Evolutionary conservation across 2,888 invertebrate genomes (phyloP).

Genomic region (Strigamia transsilvanica): DNA sequence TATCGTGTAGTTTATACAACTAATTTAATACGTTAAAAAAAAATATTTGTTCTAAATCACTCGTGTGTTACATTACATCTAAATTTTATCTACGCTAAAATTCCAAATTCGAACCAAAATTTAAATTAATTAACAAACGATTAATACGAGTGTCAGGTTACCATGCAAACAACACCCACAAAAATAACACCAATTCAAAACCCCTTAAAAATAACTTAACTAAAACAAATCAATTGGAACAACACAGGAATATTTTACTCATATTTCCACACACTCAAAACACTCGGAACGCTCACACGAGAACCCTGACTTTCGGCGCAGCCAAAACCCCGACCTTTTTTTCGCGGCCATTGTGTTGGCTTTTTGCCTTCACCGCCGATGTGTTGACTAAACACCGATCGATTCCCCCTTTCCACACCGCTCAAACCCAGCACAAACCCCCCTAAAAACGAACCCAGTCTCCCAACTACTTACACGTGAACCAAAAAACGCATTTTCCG

Average conservation of each 20-base stretch:
- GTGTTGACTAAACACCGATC: background rate
- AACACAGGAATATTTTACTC: background rate
- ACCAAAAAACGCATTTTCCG: background rate
- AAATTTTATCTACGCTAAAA: too few species aligned
- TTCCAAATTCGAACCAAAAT: too few species aligned
- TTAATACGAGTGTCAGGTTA: background rate
- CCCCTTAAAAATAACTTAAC: background rate
- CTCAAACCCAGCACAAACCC: background rate
- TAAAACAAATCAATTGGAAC: background rate
- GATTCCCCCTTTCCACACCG: background rate
- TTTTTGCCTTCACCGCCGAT: background rate
- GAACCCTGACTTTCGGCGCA: background rate
- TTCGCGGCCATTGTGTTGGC: constrained; percentile 37
- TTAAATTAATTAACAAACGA: too few species aligned
- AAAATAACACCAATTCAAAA: background rate
- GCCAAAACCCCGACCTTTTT: constrained; percentile 16
- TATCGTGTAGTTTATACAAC: too few species aligned
- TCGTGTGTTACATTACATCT: too few species aligned
- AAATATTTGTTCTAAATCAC: too few species aligned
- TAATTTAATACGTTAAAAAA: too few species aligned
- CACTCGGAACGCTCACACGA: background rate
- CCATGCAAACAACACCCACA: background rate
- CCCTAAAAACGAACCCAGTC: background rate
- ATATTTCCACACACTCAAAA: too few species aligned
- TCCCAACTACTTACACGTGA: background rate